phyloP scores from a whole-genome alignment of 2,888 invertebrate genomes.

The Pollenia amentaria region DNA sequence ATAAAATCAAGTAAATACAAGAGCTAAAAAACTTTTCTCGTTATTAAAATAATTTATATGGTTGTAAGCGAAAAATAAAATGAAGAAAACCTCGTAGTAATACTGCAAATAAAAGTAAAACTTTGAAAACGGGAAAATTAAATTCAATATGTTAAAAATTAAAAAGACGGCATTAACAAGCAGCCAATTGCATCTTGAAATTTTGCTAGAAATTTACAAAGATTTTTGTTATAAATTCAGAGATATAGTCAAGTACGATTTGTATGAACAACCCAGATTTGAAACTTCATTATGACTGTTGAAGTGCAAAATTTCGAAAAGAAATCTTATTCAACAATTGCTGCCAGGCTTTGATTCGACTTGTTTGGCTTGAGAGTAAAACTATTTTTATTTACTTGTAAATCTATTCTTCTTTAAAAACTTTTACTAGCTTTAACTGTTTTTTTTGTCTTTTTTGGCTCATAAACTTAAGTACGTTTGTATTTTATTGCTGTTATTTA shows the following conservation, averaged over 20 bases:
- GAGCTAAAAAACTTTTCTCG: conserved; percentile 65
- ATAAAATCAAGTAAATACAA: conserved; percentile 42
- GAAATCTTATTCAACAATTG: conserved; percentile 33
- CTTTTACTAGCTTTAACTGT: conserved; percentile 32
- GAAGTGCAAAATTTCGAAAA: not conserved
- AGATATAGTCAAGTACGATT: not conserved
- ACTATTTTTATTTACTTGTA: conserved; percentile 58
- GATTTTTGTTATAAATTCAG: conserved; percentile 35
- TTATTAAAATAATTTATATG: conserved; percentile 71
- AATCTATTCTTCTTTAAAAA: conserved; percentile 42
- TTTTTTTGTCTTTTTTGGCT: conserved; percentile 21
- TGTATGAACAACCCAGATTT: conserved; percentile 10
- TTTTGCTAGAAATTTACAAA: conserved; percentile 29
- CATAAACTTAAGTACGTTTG: conserved; percentile 52
- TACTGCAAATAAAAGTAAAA: not conserved
- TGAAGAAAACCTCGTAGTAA: conserved; percentile 7
- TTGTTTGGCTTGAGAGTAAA: conserved; percentile 15
- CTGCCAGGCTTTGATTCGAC: conserved; percentile 42
- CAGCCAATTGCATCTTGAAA: conserved; percentile 19
- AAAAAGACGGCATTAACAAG: conserved; percentile 6
- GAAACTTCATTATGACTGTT: conserved; percentile 31
- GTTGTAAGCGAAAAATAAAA: conserved; percentile 36
- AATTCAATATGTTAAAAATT: conserved; percentile 35
- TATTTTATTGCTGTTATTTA: conserved; percentile 61
- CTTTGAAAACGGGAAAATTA: conserved; percentile 26